Evolutionary conservation across 1,140 invertebrate species (phyloP), one percentile per base, ranked within the genome.

Genomic region (Drosophila persimilis): DNA sequence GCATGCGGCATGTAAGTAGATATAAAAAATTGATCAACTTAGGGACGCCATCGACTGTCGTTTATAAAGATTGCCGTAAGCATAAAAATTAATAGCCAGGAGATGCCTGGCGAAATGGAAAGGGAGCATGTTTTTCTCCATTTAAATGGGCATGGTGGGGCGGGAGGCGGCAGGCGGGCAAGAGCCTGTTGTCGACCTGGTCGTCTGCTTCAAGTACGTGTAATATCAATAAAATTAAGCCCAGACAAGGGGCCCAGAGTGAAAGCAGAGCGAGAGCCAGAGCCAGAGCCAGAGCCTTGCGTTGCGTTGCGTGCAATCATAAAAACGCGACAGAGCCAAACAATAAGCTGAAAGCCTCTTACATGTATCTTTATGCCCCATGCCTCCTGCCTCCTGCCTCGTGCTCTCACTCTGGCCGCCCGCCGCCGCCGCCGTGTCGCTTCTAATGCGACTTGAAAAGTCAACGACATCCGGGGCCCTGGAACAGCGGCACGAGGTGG

Each of bases 151-250:
- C 35, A 39, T 39, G 11, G 44, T 8, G 44, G 13, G n/a, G 20
- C 20, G 20, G 44, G 61, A 26, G 24, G 24, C 24, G 24, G 24
- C 0, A 5, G 24, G 24, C 24, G 24, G 20, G 20, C 6, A 11
- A 20, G 66, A 26, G 59, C 35, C 64, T 70, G 66, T 57, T 73
- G 50, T 63, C 69, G 70, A 73, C 69, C 70, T 73, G 71, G 47
- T 71, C 58, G 41, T 56, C 58, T 48, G 56, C 64, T 63, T 77
- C 69, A 85, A 86, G 80, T 88, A 74, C 56, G 81, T 80, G 83
- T 83, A 88, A 86, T 86, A 86, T 81, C 77, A 86, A 86, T 86
- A 86, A 86, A 88, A 86, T 88, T 77, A 86, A 81, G 83, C 83
- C 61, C 64, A 65, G 62, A 56, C 67, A 73, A 73, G 69, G 52